Evolutionary conservation across 2,888 invertebrate genomes (phyloP), one percentile per base, ranked within the genome.

Genomic region (Nezara viridula): DNA sequence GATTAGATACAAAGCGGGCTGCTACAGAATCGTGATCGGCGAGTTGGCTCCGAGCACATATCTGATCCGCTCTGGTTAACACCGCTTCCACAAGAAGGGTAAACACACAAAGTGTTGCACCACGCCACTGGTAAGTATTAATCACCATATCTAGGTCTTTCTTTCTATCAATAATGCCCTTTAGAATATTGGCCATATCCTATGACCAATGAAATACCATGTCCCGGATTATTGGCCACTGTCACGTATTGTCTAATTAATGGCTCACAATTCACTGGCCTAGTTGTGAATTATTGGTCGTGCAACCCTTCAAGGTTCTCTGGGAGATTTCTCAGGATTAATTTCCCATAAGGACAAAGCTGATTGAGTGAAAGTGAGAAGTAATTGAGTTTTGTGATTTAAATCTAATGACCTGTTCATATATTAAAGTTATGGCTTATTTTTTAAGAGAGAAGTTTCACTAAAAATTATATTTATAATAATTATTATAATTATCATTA

Each of bases 31-130:
- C 86, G 86, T 86, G 86, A 86, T 86, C 86, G 21, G 86, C n/a
- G 47, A 55, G 73, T 37, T 37, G 21, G 73, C 73, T 73, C 37
- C 37, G 27, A 86, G 49, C 50, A 52, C 37, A 55, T 86, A 86
- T 86, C 86, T 52, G 86, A 86, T 86, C 52, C 55, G 86, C 52
- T 86, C 60, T 60, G 27, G 60, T 60, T 60, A 60, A 60, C 60
- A 60, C 27, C 16, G 60, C 60, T 32, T 60, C 32, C 60, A 40
- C 40, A 77, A 77, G 77, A 40, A 77, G 77, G 60, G 27, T 60
- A 60, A 60, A 27, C 27, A 60, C 55, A n/a, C 60, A 32, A n/a
- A 60, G 60, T 60, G 60, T 77, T 77, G 40, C 77, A 24, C 40
- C 40, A 73, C n/a, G n/a, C 0, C n/a, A 32, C 60, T 14, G 60